Evolutionary conservation across 2,113 vertebrate genomes (phyloP).

Genomic region (Pseudorasbora parva): DNA sequence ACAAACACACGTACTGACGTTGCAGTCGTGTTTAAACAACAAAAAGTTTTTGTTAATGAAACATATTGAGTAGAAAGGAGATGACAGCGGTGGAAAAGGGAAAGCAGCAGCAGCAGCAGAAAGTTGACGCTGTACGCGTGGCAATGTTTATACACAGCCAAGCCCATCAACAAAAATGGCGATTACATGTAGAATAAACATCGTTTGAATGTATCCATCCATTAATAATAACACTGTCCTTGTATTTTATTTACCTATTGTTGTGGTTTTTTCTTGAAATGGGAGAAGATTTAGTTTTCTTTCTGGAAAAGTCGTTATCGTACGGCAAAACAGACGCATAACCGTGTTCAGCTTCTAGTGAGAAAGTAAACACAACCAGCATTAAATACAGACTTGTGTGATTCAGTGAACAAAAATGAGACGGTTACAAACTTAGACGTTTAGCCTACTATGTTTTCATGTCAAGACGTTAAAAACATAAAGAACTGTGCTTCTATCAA

Average conservation of each 20-base stretch:
- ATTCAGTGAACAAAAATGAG: neutral
- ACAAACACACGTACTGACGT: neutral
- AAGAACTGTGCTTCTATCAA: neutral
- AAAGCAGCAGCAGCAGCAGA: slow-evolving; percentile 61
- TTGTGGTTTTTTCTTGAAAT: slow-evolving; percentile 91
- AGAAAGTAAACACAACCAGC: slow-evolving; percentile 69
- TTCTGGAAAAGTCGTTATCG: slow-evolving; percentile 90
- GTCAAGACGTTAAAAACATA: neutral
- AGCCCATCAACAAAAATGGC: slow-evolving; percentile 83
- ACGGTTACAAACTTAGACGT: slow-evolving; percentile 9
- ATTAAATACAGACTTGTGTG: slow-evolving; percentile 4
- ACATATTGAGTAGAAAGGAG: neutral
- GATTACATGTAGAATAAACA: slow-evolving; percentile 65
- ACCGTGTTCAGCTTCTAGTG: slow-evolving; percentile 95
- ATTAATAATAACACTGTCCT: neutral
- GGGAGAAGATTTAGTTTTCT: slow-evolving; percentile 92
- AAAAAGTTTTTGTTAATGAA: neutral
- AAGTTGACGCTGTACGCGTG: slow-evolving; percentile 90
- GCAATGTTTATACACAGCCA: slow-evolving; percentile 88
- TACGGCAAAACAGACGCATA: slow-evolving; percentile 96
- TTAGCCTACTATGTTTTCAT: slow-evolving; percentile 28
- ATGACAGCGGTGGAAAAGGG: slow-evolving; percentile 22
- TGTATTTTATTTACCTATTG: slow-evolving; percentile 86
- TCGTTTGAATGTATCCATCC: neutral
- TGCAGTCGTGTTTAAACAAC: neutral